Evolutionary conservation across 1,140 invertebrate genomes (phyloP).

Genomic region (Pollicipes pollicipes): DNA sequence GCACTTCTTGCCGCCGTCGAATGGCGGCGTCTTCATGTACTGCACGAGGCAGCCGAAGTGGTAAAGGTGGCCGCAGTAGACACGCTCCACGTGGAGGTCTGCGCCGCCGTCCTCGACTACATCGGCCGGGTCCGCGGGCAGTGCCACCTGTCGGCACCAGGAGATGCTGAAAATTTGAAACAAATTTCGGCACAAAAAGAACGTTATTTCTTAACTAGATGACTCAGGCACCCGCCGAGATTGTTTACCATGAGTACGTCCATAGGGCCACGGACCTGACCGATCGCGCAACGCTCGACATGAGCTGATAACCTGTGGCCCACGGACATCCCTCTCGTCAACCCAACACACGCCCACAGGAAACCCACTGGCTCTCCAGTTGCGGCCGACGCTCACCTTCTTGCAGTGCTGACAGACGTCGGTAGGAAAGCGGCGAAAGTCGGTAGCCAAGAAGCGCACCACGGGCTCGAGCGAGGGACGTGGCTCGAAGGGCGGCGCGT

Average conservation of each 20-base stretch:
- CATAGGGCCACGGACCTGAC: no score
- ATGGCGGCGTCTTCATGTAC: slow-evolving; percentile 56
- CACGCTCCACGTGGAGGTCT: slow-evolving; percentile 43
- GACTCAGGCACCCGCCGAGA: no score
- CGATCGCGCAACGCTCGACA: no score
- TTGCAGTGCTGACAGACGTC: slow-evolving; percentile 47
- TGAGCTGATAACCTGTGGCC: no score
- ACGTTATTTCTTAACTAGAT: no score
- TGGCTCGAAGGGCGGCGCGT: slow-evolving; percentile 36
- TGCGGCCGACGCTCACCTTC: slow-evolving; percentile 1
- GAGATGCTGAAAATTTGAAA: no score
- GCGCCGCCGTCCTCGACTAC: slow-evolving; percentile 37
- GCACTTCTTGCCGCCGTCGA: slow-evolving; percentile 48
- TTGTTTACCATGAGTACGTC: no score
- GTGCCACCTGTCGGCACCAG: not conserved
- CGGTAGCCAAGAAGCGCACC: slow-evolving; percentile 39
- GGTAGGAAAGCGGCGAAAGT: slow-evolving; percentile 37
- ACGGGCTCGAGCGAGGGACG: slow-evolving; percentile 41
- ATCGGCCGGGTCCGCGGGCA: slow-evolving; percentile 14
- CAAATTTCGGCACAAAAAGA: no score
- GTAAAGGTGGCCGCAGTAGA: slow-evolving; percentile 57
- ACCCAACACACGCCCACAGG: no score
- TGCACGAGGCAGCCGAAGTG: slow-evolving; percentile 49
- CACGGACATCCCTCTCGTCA: no score
- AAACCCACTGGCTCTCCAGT: no score